Evolutionary conservation across 1,140 invertebrate species (phyloP), one percentile per base, ranked within the genome.

Genomic region (Heliothis virescens): DNA sequence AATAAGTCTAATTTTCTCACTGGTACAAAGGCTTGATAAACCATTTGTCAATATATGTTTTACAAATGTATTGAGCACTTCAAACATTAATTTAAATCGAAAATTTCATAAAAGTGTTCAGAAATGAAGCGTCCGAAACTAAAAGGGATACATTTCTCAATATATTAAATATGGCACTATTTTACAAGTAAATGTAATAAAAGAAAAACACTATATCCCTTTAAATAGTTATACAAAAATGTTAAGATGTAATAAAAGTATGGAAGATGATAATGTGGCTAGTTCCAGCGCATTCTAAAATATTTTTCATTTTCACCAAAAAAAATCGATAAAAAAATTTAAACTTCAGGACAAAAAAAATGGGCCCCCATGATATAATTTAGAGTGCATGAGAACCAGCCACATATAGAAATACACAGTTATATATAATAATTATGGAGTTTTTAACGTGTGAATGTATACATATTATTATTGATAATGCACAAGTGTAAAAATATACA

Each of bases 401-500:
- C 34, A 41, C 34, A 9, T 41, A 1, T 41, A 41, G 34, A 41
- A 41, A 5, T 41, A 41, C 9, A 41, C 34, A 41, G 34, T 41
- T 63, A 26, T 63, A 62, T 5, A 34, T 63, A 1, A 4, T 63
- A 1, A 4, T 63, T 63, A 69, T 50, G 47, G 41, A 48, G 34
- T 16, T 67, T 50, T 71, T 52, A 10, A 29, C 18, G 34, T 53
- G 48, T 67, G 16, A 67, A 48, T 67, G 29, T 67, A 48, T 67
- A 48, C 16, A 60, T 48, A 48, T 50, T 48, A 65, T 65, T 63
- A 76, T 76, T 52, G 52, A 76, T 63, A 18, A 76, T 62, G 41
- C 59, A 52, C 34, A 71, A 63, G 73, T 76, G 59, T 63, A 76
- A 76, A 76, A 72, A 72, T 63, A 76, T 76, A 76, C 34, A 76